Base-by-base conservation (phyloP, 2,113 vertebrate genomes). In the Xyrauchen texanus region DNA sequence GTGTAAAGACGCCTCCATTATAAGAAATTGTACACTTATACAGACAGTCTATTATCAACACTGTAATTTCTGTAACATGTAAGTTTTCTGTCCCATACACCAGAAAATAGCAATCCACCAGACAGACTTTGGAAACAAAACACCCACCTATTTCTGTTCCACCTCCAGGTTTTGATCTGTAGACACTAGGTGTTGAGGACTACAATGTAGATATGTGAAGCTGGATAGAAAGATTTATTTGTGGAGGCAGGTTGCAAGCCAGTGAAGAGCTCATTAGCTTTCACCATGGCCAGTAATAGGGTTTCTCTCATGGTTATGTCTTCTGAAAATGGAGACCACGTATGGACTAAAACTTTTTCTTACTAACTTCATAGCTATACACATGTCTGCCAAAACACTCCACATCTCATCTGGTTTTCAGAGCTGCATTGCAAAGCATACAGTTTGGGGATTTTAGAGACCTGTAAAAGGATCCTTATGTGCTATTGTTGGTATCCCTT, bases 251-350 rank as follows among this genome's bases (percentile, higher is more conserved):
- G 21, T 34, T 87, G 88, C 82, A 86, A 84, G 88, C 84, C 85
- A 78, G 85, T 86, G 88, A 89, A 87, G 81, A 90, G 87, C 90
- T 93, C 88, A 92, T 93, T 92, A 91, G 84, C 87, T 87, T 89
- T 87, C 82, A 83, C 76, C 85, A 82, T 85, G 84, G 82, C 87
- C 86, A 88, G 88, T 91, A 90, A 92, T 90, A 85, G 88, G 84
- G 86, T 91, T 92, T 92, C 82, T 87, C 85, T 90, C 87, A 88
- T 85, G 80, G 87, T 60, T 84, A 86, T 3, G 21, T 34, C 79
- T 83, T 44, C 83, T 88, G 86, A 83, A 87, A 89, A 82, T 88
- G 82, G 87, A 87, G 79, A 76, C 79, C 83, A 81, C 84, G 88
- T 88, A 85, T 87, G 83, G 81, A 86, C 68, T 85, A 72, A 21